phyloP scores from a whole-genome alignment of 1,140 invertebrate species.

The Cataglyphis hispanica region DNA sequence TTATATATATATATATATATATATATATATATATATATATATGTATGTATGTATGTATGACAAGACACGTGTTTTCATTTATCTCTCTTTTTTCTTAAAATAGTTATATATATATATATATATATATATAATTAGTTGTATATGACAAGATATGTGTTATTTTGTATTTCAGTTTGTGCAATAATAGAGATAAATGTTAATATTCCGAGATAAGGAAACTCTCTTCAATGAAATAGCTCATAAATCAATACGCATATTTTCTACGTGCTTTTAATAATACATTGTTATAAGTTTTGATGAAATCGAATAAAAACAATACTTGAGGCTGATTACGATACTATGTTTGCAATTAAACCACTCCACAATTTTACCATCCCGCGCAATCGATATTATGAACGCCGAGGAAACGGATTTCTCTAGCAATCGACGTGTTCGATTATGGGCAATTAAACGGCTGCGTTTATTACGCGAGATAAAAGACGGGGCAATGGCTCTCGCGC shows the following conservation, averaged over 20 bases:
- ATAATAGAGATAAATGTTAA: background rate
- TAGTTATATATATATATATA: too few relatives aligned
- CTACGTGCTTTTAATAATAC: background rate
- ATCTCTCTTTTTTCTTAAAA: too few relatives aligned
- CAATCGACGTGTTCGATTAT: slow-evolving; percentile 70
- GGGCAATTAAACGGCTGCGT: slow-evolving; percentile 68
- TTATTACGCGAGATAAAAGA: slow-evolving; percentile 70
- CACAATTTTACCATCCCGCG: slow-evolving; percentile 39
- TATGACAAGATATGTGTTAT: background rate
- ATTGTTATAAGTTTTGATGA: background rate
- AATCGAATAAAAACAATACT: slow-evolving; percentile 12
- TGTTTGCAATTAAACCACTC: slow-evolving; percentile 55
- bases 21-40: too few relatives aligned
- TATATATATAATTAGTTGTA: too few relatives aligned
- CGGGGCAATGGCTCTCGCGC: slow-evolving; percentile 67
- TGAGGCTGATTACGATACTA: slow-evolving; percentile 8
- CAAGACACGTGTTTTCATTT: too few relatives aligned
- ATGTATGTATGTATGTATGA: too few relatives aligned
- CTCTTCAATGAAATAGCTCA: background rate
- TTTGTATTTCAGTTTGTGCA: background rate
- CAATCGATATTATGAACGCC: slow-evolving; percentile 6
- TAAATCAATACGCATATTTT: background rate
- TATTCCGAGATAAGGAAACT: background rate
- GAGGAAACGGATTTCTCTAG: slow-evolving; percentile 63
- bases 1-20: background rate